Evolutionary conservation across 2,888 invertebrate genomes (phyloP).

Genomic region (Apantesis nais): DNA sequence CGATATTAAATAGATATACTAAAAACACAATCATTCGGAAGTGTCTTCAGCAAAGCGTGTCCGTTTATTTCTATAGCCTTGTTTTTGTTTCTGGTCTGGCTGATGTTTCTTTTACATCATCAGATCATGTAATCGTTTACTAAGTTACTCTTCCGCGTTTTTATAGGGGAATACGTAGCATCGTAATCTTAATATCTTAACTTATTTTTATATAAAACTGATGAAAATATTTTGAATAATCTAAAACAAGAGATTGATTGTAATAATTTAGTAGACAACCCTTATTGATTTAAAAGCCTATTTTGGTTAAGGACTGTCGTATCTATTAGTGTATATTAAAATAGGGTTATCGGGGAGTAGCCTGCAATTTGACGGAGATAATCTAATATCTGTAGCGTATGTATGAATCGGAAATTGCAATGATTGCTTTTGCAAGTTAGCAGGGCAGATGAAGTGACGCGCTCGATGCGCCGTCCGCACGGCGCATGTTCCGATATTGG

Average conservation of each 20-base stretch:
- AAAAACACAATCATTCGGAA: constrained; percentile 30
- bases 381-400: constrained; percentile 53
- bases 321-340: constrained; percentile 34
- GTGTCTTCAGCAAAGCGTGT: constrained; percentile 44
- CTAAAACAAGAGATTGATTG: constrained; percentile 16
- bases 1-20: constrained; percentile 20
- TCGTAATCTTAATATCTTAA: neutral
- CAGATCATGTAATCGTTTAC: constrained; percentile 46
- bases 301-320: constrained; percentile 22
- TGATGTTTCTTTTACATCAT: constrained; percentile 60
- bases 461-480: constrained; percentile 39
- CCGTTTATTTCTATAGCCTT: constrained; percentile 54
- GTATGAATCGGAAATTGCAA: constrained; percentile 77
- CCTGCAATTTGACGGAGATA: constrained; percentile 42
- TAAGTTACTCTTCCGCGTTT: constrained; percentile 18
- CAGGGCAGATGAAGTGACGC: constrained; percentile 52
- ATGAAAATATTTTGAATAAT: constrained; percentile 19
- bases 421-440: constrained; percentile 65
- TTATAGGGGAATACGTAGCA: neutral
- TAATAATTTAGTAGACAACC: constrained; percentile 23
- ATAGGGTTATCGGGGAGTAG: constrained; percentile 34
- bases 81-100: constrained; percentile 57
- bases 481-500: constrained; percentile 54
- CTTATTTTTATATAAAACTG: neutral
- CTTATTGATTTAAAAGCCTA: neutral